phyloP scores from a whole-genome alignment of 2,888 invertebrate genomes.

The Liopterus haemorrhoidalis region DNA sequence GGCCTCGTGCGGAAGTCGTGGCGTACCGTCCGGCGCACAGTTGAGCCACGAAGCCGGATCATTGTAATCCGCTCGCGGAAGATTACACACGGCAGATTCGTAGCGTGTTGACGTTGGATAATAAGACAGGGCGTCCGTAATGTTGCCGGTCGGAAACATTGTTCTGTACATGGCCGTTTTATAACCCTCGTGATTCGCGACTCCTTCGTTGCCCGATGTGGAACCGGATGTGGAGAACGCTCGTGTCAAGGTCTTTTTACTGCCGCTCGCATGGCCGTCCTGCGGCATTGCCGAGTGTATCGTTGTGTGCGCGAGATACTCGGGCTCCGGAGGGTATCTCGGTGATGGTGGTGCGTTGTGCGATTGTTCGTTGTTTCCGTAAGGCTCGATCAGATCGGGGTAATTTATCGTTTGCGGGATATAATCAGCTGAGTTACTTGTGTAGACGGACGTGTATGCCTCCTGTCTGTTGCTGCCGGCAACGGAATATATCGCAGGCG shows the following conservation, averaged over 20 bases:
- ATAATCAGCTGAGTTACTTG: conserved; percentile 59
- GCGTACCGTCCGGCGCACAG: conserved; percentile 32
- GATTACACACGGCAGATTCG: conserved; percentile 50
- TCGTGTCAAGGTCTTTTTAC: conserved; percentile 51
- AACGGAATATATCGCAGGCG: conserved; percentile 68
- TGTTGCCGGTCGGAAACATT: conserved; percentile 64
- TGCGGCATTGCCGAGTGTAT: conserved; percentile 44
- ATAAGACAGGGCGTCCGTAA: conserved; percentile 75
- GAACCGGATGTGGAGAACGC: conserved; percentile 51
- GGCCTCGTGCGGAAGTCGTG: conserved; percentile 42
- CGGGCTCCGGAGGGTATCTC: conserved; percentile 52
- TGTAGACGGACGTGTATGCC: conserved; percentile 68
- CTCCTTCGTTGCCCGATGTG: conserved; percentile 45
- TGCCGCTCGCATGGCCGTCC: conserved; percentile 36
- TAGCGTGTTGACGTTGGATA: conserved; percentile 68
- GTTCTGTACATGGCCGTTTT: conserved; percentile 60
- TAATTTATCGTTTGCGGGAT: conserved; percentile 57
- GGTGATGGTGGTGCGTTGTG: conserved; percentile 47
- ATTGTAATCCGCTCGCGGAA: conserved; percentile 51
- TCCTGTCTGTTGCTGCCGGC: conserved; percentile 66
- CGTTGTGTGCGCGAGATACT: conserved; percentile 54
- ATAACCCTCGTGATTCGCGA: conserved; percentile 59
- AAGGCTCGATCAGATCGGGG: conserved; percentile 62
- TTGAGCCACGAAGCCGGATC: conserved; percentile 58
- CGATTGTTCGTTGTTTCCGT: conserved; percentile 47